phyloP scores from a whole-genome alignment of 2,113 vertebrate genomes.

The Coptodon rendalli region DNA sequence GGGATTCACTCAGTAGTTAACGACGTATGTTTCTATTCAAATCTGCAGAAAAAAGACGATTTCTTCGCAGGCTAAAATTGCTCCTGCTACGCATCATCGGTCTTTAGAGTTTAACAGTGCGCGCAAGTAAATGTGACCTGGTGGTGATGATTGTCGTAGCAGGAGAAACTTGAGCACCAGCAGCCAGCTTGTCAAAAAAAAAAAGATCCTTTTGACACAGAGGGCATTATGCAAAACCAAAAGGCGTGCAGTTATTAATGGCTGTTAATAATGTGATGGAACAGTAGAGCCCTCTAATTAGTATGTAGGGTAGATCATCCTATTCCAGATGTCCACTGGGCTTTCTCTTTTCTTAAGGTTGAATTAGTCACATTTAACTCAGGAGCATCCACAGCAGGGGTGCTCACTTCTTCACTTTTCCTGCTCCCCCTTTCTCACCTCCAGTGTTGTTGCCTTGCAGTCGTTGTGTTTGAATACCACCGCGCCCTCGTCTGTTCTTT shows the following conservation, averaged over 20 bases:
- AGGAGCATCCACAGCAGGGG: background rate
- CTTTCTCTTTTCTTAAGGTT: background rate
- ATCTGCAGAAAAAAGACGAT: background rate
- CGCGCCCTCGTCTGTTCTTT: background rate
- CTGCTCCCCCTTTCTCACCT: background rate
- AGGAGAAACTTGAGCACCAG: background rate
- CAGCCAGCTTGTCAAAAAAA: background rate
- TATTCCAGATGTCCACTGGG: conserved; percentile 33
- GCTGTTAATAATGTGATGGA: conserved; percentile 10
- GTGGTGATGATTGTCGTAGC: background rate
- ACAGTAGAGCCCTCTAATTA: conserved; percentile 19
- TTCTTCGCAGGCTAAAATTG: background rate
- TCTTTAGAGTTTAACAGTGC: background rate
- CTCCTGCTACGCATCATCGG: background rate
- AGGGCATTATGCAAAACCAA: conserved; percentile 4
- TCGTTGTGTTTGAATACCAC: background rate
- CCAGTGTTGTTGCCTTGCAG: background rate
- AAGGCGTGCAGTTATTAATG: conserved; percentile 8
- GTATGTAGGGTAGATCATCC: background rate
- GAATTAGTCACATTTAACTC: conserved; percentile 45
- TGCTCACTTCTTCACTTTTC: background rate
- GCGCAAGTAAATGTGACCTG: background rate
- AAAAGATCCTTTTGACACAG: background rate
- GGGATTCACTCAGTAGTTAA: background rate
- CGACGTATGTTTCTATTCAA: background rate